phyloP scores from a whole-genome alignment of 2,797 vertebrate genomes.

The Cyclura pinguis region DNA sequence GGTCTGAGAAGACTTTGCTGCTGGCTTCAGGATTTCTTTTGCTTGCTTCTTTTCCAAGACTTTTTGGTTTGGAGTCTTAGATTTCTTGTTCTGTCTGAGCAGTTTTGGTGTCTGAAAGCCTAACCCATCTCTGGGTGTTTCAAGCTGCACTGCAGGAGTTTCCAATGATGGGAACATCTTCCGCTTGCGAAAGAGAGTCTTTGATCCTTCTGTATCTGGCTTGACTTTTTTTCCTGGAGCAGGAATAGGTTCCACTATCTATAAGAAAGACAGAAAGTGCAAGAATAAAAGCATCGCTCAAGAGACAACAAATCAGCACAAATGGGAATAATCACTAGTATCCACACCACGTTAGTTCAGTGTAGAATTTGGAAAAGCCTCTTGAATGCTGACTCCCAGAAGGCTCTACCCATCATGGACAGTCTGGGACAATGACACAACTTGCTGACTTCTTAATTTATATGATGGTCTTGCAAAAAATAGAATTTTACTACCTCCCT shows the following conservation, averaged over 20 bases:
- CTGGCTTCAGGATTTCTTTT: slow-evolving; percentile 69
- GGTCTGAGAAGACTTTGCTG: slow-evolving; percentile 62
- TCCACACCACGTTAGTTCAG: not conserved
- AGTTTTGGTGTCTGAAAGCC: not conserved
- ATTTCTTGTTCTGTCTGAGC: slow-evolving; percentile 49
- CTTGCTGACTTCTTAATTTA: not conserved
- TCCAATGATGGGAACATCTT: slow-evolving; percentile 38
- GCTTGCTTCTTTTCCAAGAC: slow-evolving; percentile 59
- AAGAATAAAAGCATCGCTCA: slow-evolving; percentile 1
- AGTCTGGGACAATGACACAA: not conserved
- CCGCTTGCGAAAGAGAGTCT: slow-evolving; percentile 59
- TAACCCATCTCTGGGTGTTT: not conserved
- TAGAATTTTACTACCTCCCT: not conserved
- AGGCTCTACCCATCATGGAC: too few relatives aligned
- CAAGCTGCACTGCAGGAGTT: slow-evolving; percentile 36
- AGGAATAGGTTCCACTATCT: slow-evolving; percentile 56
- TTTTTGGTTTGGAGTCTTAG: slow-evolving; percentile 38
- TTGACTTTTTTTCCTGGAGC: slow-evolving; percentile 28
- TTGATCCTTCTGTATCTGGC: slow-evolving; percentile 28
- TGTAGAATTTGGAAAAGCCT: too few relatives aligned
- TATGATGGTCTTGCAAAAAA: not conserved
- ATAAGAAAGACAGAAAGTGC: slow-evolving; percentile 38
- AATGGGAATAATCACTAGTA: not conserved
- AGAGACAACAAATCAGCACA: not conserved
- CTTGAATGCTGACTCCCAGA: too few relatives aligned